These are phyloP conservation scores for Chloroceryle aenea DNA, from an alignment of 2,113 vertebrate species.

Conservation along the genomic window DNA sequence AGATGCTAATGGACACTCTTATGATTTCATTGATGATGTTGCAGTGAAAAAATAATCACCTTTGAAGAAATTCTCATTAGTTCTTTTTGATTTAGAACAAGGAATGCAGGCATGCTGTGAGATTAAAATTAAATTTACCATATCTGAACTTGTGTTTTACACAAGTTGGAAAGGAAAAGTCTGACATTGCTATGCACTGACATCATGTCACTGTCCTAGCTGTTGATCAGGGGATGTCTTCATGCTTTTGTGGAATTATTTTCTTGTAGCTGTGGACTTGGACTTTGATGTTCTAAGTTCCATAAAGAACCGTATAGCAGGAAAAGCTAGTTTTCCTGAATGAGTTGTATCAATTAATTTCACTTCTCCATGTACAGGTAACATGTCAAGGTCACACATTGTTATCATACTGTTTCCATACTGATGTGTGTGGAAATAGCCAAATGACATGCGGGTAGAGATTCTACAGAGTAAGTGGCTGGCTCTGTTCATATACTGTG, in stretches of 20 bases:
- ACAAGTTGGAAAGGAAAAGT: background rate
- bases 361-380: background rate
- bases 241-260: background rate
- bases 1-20: background rate
- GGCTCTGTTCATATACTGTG: rapidly evolving
- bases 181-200: background rate
- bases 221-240: background rate
- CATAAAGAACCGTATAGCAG: background rate
- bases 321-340: background rate
- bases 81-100: background rate
- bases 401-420: background rate
- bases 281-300: background rate
- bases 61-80: background rate
- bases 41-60: background rate
- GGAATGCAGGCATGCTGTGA: background rate
- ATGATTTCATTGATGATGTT: background rate
- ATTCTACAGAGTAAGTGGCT: background rate
- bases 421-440: background rate
- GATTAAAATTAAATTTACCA: background rate
- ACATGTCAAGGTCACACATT: rapidly evolving
- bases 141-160: background rate
- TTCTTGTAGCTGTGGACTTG: background rate
- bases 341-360: rapidly evolving
- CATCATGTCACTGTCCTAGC: background rate
- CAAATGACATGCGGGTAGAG: background rate